Evolutionary conservation across 2,113 vertebrate species (phyloP).

Genomic region (Halichoeres trimaculatus): DNA sequence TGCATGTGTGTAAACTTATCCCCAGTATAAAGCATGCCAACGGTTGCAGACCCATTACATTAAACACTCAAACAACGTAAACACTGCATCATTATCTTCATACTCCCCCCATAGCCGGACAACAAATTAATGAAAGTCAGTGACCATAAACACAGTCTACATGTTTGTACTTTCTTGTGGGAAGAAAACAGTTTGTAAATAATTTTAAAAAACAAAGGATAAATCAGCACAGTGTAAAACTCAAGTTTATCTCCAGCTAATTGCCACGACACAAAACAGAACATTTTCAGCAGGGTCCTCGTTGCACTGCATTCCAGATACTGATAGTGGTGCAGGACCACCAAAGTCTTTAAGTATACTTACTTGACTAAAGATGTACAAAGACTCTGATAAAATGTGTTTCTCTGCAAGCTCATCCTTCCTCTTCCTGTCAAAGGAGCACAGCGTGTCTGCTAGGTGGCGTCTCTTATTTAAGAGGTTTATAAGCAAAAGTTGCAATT

Average conservation of each 20-base stretch:
- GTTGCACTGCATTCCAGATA: constrained; percentile 78
- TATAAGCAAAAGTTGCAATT: constrained; percentile 6
- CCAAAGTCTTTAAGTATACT: constrained; percentile 79
- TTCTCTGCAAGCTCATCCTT: constrained; percentile 61
- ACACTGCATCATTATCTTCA: constrained; percentile 68
- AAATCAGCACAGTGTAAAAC: constrained; percentile 76
- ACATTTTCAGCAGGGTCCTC: constrained; percentile 67
- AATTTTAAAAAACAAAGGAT: constrained; percentile 75
- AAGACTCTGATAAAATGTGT: constrained; percentile 79
- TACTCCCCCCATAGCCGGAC: constrained; percentile 51
- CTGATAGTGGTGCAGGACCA: constrained; percentile 82
- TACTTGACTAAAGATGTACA: constrained; percentile 75
- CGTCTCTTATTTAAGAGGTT: constrained; percentile 30
- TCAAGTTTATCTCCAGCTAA: constrained; percentile 83
- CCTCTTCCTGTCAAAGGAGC: constrained; percentile 52
- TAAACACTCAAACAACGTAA: constrained; percentile 49
- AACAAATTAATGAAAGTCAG: constrained; percentile 75
- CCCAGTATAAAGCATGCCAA: constrained; percentile 48
- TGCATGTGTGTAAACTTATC: constrained; percentile 20
- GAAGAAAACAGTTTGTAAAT: constrained; percentile 81
- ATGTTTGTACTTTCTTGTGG: constrained; percentile 79
- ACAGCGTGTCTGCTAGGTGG: constrained; percentile 18
- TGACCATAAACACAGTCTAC: constrained; percentile 79
- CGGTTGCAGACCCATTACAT: constrained; percentile 55
- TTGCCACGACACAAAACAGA: constrained; percentile 76